Evolutionary conservation across 1,140 invertebrate species (phyloP).

Genomic region (Trichonephila inaurata): DNA sequence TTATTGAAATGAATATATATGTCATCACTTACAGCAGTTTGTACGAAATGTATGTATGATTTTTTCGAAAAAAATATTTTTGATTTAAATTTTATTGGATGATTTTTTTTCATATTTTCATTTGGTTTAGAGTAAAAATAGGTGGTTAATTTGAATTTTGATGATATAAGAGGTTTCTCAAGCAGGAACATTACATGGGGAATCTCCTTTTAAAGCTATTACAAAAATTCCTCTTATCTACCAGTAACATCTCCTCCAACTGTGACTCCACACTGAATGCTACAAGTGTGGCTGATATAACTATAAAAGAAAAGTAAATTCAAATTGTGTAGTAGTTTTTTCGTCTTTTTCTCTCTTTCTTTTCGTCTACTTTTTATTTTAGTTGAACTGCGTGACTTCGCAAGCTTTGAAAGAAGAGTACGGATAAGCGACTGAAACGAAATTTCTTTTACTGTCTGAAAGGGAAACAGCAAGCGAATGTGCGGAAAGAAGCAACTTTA

Average conservation of each 20-base stretch:
- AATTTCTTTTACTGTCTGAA: slow-evolving; percentile 42
- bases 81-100: background rate
- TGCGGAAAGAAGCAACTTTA: slow-evolving; percentile 6
- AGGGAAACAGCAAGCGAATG: slow-evolving; percentile 21
- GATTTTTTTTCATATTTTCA: background rate
- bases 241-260: background rate
- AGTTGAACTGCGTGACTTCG: slow-evolving; percentile 40
- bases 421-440: slow-evolving; percentile 34
- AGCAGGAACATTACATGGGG: background rate
- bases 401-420: slow-evolving; percentile 47
- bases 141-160: background rate
- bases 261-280: background rate
- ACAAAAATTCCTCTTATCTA: background rate
- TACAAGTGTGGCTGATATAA: slow-evolving; percentile 38
- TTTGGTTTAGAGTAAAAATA: background rate
- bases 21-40: too few species aligned
- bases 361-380: slow-evolving; percentile 12
- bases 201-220: background rate
- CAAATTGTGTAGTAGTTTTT: slow-evolving; percentile 23
- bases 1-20: too few species aligned
- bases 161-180: background rate
- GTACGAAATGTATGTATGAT: too few species aligned
- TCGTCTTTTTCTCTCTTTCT: background rate
- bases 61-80: too few species aligned
- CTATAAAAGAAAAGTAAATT: slow-evolving; percentile 40